A percentile compares a stretch with the other conserved stretches of the same genome.
Conservation (phyloP, 2,888 invertebrate species). For the Oithona nana region DNA sequence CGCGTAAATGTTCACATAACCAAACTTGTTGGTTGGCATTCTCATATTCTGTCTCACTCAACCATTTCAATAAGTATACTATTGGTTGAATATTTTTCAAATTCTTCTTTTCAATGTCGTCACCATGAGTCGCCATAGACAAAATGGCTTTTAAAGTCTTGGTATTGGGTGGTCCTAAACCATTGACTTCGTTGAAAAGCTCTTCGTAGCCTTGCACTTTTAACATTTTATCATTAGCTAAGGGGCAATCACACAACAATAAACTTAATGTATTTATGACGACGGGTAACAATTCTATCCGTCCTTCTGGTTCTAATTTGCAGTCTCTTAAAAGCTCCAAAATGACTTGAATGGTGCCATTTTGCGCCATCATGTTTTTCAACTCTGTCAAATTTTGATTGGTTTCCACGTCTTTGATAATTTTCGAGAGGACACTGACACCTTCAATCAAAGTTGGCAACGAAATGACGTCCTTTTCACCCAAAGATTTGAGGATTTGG, state of each 20-base stretch:
- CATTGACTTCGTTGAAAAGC: conserved; percentile 1
- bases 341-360: neutral
- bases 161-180: conserved; percentile 9
- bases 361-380: neutral
- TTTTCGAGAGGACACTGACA: neutral
- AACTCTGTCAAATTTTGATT: neutral
- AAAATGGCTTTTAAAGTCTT: conserved; percentile 8
- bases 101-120: neutral
- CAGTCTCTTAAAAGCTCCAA: neutral
- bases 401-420: neutral
- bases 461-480: neutral
- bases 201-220: conserved; percentile 3
- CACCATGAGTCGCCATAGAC: neutral
- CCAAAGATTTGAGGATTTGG: conserved; percentile 9
- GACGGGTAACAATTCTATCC: neutral
- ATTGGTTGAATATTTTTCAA: conserved; percentile 9
- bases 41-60: conserved; percentile 9
- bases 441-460: conserved; percentile 11
- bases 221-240: conserved; percentile 8
- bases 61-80: neutral
- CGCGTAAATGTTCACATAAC: neutral
- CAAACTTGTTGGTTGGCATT: conserved; percentile 8
- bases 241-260: neutral
- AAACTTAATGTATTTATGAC: conserved; percentile 6
- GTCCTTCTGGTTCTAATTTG: neutral